Evolutionary conservation across 2,113 vertebrate species (phyloP).

Genomic region (Eurypyga helias): DNA sequence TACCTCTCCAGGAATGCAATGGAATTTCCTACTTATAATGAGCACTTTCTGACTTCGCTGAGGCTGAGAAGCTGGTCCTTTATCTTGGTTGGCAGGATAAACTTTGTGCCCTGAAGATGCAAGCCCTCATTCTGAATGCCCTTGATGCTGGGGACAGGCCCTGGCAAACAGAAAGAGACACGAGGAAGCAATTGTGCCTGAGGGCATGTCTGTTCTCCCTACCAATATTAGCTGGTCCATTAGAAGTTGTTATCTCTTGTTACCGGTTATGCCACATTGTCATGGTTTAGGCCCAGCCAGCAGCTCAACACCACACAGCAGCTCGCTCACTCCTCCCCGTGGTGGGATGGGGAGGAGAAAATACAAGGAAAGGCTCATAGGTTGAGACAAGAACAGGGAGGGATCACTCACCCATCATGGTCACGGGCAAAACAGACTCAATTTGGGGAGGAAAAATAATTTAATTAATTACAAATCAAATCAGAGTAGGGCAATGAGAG

Average conservation of each 20-base stretch:
- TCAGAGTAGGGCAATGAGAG: no score
- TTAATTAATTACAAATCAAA: no score
- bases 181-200: not conserved
- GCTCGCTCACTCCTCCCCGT: no score
- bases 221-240: not conserved
- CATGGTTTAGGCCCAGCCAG: no score
- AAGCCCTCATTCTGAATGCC: not conserved
- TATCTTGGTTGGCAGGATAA: not conserved
- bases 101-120: not conserved
- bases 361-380: no score
- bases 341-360: no score
- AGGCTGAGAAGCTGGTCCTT: not conserved
- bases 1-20: not conserved
- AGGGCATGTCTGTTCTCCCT: not conserved
- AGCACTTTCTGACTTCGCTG: not conserved
- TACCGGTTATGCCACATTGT: not conserved
- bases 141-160: fast-evolving
- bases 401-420: no score
- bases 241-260: not conserved
- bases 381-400: no score
- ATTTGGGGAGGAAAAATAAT: no score
- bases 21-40: not conserved
- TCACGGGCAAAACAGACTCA: no score
- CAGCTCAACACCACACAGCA: no score
- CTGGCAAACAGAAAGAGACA: not conserved